Evolutionary conservation across 2,797 vertebrate genomes (phyloP), one percentile per base, ranked within the genome.

Genomic region (Sebastiscus tertius): DNA sequence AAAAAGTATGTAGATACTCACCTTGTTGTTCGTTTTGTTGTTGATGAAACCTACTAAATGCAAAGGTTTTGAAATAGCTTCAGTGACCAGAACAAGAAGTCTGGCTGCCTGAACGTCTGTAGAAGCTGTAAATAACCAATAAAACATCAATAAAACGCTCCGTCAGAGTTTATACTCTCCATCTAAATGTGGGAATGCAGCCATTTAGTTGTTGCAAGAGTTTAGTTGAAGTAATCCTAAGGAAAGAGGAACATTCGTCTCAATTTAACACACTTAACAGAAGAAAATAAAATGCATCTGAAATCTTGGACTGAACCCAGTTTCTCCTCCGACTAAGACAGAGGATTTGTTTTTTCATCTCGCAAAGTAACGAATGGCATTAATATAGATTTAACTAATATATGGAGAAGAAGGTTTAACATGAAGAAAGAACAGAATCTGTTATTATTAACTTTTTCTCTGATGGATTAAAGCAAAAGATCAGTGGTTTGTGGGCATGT

Each of bases 301-400:
- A 64, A 64, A 26, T 31, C 58, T 59, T 72, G 34, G 9, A 26
- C 33, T 27, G 7, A 29, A 18, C 16, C 20, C 13, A 49, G 26
- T 61, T 60, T n/a, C 9, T 36, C 33, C 27, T 33, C 5, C 3
- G 55, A 75, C 46, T 39, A 11, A 61, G 33, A 72, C 14, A 8
- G 11, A 86, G 12, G 8, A 49, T 58, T 46, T 79, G 39, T 61
- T 81, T 80, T 80, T 70, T 81, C 59, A 33, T 58, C 24, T 42
- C 27, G 52, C 20, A 36, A 59, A 77, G 31, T 36, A 76, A 76
- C 76, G 3, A 79, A 64, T 27, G 16, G 2, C 5, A 58, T 70
- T 62, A 64, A 14, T 64, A 27, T 33, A 34, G 1, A 20, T 6
- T 3, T 33, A 56, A 84, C 72, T 75, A 36, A 76, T 80, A 61